Base-by-base conservation (phyloP, 2,888 invertebrate genomes). In the Parnassius orleans region DNA sequence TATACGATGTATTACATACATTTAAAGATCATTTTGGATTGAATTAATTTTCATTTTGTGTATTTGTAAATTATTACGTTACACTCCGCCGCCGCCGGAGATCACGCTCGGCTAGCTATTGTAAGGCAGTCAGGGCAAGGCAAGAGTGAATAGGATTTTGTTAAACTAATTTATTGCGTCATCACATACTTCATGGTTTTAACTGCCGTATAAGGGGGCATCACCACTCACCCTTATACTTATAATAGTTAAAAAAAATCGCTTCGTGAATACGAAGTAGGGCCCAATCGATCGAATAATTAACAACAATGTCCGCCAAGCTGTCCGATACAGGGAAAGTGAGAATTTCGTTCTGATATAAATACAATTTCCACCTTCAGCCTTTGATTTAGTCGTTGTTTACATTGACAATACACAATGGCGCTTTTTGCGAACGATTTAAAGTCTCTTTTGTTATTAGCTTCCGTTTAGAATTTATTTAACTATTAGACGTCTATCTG, bases 301-400 rank as follows among this genome's bases (percentile, higher is more conserved):
- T 77, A 80, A 75, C 76, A 74, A 71, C 74, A 72, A 70, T 72
- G 63, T 74, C 65, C 55, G 69, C 66, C 66, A 73, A 77, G 77
- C 78, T 74, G 76, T 72, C 71, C 68, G 76, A 77, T 76, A 74
- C 71, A 75, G 78, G 78, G 84, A 86, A 85, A 85, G 86, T 85
- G 80, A 81, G 77, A 81, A 79, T 80, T 76, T 74, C 76, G 77
- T 75, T 73, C 72, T 73, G 73, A 65, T 58, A 66, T 70, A 60
- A 66, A 67, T 59, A 56, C 67, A 64, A 63, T 7, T 48, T 48
- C 48, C 14, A 7, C 51, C 61, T 42, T 57, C 42, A 46, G 61
- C 56, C 43, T 60, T 44, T 33, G 48, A 57, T 60, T 57, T 57
- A 57, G 47, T 43, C 43, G 15, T 59, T 59, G 41, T 55, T 53